Base-by-base conservation (phyloP, 2,113 vertebrate species). In the Colinus virginianus region DNA sequence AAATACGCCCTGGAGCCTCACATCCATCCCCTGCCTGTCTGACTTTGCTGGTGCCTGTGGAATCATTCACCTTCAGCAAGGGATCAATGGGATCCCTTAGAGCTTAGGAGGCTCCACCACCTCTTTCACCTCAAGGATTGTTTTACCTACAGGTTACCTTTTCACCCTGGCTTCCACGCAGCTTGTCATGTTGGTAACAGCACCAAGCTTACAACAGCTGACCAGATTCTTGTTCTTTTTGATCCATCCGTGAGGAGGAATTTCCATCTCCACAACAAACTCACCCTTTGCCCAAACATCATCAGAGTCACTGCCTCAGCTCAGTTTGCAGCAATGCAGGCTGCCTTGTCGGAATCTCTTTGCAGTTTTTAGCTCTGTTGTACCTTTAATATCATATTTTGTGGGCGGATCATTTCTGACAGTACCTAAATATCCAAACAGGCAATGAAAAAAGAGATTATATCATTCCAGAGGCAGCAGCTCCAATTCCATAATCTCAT, bases 11-110 rank as follows among this genome's bases (percentile, higher is more conserved):
- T 1, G 2, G 19, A 77, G 38, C 32, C n/a, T 30, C 40, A 69
- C 45, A 42, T 9, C 9, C 30, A 32, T 12, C 13, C 46, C 10
- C 21, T 81, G 67, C 18, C 64, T 53, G 28, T 8, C 42, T 19
- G 0, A 13, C 74, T 90, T 30, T 71, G 36, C 56, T 82, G n/a
- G 51, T 21, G 9, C 7, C 15, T 0, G 0, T 25, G 26, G 23
- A 75, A 63, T 56, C 17, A 32, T 38, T 53, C 53, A 5, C 18
- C 13, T n/a, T 58, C 36, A 43, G 15, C 32, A 45, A 16, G 22
- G 18, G 42, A 68, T 58, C 36, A 49, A 45, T 26, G 75, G 18
- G 34, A 42, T 71, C 25, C 62, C 43, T 56, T 1, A 1, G 25
- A 51, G 25, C 13, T 42, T 7, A 23, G 46, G 38, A 4, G 19